These are phyloP conservation scores for Sitophilus oryzae DNA, from an alignment of 1,140 invertebrate genomes.

Conservation along the genomic window DNA sequence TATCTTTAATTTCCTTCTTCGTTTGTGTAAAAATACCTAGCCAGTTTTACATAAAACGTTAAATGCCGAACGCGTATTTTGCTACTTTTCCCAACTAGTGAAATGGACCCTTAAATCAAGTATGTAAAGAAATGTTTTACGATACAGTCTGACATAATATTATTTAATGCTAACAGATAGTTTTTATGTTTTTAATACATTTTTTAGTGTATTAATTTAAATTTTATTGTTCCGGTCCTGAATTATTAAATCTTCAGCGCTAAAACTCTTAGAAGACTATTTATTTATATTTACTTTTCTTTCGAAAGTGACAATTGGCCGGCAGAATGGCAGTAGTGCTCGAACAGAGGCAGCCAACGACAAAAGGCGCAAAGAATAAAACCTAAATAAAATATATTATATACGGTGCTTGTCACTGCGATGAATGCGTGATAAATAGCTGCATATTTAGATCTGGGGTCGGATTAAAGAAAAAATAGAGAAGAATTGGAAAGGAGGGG, in stretches of 20 bases:
- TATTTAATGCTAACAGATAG: no score
- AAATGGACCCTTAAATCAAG: no score
- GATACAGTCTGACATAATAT: no score
- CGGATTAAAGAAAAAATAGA: neutral
- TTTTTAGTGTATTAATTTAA: no score
- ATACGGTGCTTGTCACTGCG: constrained; percentile 5
- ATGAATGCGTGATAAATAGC: constrained; percentile 15
- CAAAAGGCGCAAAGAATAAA: constrained; percentile 6
- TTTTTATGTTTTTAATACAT: neutral
- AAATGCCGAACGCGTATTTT: no score
- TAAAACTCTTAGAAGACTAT: constrained; percentile 7
- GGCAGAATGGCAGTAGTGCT: neutral
- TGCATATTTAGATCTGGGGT: constrained; percentile 4
- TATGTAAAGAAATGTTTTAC: no score
- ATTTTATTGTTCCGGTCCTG: neutral
- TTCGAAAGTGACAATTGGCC: constrained; percentile 9
- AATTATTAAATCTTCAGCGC: neutral
- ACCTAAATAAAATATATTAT: constrained; percentile 17
- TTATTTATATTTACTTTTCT: constrained; percentile 15
- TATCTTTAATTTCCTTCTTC: no score
- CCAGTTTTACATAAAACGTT: no score
- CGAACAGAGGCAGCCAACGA: neutral
- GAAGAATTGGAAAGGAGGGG: no score
- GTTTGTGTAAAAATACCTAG: no score
- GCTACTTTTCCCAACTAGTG: no score